Evolutionary conservation across 2,888 invertebrate genomes (phyloP).

Genomic region (Drosophila picticornis): DNA sequence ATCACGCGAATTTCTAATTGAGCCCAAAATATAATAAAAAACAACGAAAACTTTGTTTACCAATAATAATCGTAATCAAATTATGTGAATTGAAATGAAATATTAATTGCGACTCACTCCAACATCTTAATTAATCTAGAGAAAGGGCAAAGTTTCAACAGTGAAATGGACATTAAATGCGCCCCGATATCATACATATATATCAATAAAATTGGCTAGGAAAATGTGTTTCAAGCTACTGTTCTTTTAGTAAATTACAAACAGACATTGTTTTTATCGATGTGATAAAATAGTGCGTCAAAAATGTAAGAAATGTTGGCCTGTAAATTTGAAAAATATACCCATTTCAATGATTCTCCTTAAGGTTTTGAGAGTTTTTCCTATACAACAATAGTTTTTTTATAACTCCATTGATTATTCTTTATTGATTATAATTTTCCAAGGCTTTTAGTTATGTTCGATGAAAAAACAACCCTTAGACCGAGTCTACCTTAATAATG

Average conservation of each 20-base stretch:
- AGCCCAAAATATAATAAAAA: constrained; percentile 26
- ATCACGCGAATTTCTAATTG: constrained; percentile 73
- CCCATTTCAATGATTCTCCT: not conserved
- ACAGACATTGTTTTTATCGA: not conserved
- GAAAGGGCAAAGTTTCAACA: constrained; percentile 2
- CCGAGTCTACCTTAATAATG: not conserved
- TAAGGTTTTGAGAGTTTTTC: not conserved
- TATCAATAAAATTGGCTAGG: constrained; percentile 34
- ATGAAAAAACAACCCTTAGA: constrained; percentile 2
- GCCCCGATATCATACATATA: not conserved
- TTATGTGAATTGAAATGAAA: constrained; percentile 72
- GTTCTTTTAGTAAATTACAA: not conserved
- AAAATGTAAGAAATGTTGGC: not conserved
- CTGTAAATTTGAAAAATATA: not conserved
- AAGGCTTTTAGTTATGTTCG: not conserved
- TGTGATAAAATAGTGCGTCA: not conserved
- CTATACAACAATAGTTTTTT: not conserved
- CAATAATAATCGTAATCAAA: constrained; percentile 75
- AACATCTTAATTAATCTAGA: constrained; percentile 3
- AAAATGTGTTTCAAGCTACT: not conserved
- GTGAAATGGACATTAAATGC: constrained; percentile 4
- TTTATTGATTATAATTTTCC: not conserved
- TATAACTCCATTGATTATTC: not conserved
- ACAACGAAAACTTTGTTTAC: constrained; percentile 54
- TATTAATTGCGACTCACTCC: constrained; percentile 58